Conservation (phyloP, 2,888 invertebrate species). For the Rotaria magnacalcarata region DNA sequence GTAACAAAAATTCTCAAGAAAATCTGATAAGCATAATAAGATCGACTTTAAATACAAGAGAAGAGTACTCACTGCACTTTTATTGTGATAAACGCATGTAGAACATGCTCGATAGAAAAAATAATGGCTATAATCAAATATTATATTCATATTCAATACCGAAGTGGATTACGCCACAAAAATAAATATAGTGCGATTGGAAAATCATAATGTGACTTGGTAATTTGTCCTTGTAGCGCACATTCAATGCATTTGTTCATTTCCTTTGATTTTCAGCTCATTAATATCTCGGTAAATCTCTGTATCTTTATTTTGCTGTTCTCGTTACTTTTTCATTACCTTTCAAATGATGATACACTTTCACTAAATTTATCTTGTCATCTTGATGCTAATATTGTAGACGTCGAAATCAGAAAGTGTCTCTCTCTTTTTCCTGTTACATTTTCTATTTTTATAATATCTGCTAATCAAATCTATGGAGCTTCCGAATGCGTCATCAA, state of each 20-base stretch:
- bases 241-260: neutral
- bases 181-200: neutral
- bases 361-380: neutral
- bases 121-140: neutral
- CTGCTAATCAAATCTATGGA: neutral
- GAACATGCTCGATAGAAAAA: neutral
- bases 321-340: neutral
- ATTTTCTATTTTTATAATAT: neutral
- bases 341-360: neutral
- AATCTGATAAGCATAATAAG: no score
- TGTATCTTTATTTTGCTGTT: neutral
- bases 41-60: no score
- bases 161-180: neutral
- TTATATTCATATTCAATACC: neutral
- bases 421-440: neutral
- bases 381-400: neutral
- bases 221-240: neutral
- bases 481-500: neutral
- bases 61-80: no score
- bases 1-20: no score
- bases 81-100: no score
- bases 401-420: neutral
- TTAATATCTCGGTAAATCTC: neutral
- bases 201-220: neutral
- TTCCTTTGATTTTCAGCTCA: neutral